Base-by-base conservation (phyloP, 2,113 vertebrate genomes). In the Pomatorhinus ruficollis region DNA sequence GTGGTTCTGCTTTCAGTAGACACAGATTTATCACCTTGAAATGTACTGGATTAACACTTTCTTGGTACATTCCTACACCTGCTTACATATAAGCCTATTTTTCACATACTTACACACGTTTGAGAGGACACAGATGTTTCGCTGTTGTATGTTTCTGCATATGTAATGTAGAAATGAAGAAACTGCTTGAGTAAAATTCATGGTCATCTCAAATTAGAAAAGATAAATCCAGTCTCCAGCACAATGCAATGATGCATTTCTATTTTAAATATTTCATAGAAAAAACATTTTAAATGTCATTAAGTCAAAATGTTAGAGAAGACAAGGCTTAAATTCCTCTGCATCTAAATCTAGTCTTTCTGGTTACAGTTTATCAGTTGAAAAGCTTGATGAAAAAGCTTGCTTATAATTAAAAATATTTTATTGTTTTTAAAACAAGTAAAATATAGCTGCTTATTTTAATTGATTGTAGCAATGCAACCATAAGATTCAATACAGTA, bases 361-460 rank as follows among this genome's bases (percentile, higher is more conserved):
- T 83, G 31, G 60, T 54, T 59, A 33, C 5, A 3, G 6, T 83
- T 79, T 75, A 79, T 88, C 71, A 68, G 56, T 12, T 74, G 17
- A 59, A 71, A 35, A 90, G 27, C 71, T 83, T 86, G 75, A 86
- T 57, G 39, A 87, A 72, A 88, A 81, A 64, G 33, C n/a, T 85
- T 37, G 19, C 19, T 91, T 83, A 40, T 90, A 95, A 94, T 93
- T 93, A 83, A 86, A 93, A 96, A 76, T 74, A 65, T 31, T 83
- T 61, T 61, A 91, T 53, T 80, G 63, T 76, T 94, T 83, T 70
- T 90, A 83, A 93, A 93, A 16, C 24, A 54, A 70, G 57, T 89
- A 72, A 90, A 94, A 86, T 81, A 81, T 30, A 64, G 33, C 52
- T 86, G 33, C 68, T 89, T 94, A 20, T 89, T 96, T 91, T 95